Conservation (phyloP, 2,113 vertebrate species). For the Paratilapia polleni region DNA sequence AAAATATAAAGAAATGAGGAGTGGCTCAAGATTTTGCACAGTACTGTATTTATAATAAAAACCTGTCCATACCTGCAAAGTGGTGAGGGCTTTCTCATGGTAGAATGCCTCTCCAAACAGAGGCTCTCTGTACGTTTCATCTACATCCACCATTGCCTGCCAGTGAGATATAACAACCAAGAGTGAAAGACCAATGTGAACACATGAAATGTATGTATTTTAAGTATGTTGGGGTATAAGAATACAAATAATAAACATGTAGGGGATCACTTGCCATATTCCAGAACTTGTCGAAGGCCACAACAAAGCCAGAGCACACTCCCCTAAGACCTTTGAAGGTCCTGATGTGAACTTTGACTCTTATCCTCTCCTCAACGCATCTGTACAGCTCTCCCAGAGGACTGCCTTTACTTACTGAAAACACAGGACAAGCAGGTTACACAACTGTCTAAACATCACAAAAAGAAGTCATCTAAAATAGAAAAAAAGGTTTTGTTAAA, state of each 20-base stretch:
- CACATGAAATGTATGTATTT: neutral
- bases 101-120: conserved; percentile 91
- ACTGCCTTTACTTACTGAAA: conserved; percentile 90
- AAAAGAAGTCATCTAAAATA: neutral
- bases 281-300: conserved; percentile 99
- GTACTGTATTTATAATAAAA: neutral
- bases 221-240: neutral
- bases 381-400: conserved; percentile 92
- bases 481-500: neutral
- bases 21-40: no score
- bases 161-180: neutral
- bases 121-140: conserved; percentile 96
- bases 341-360: conserved; percentile 94
- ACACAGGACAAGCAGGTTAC: conserved; percentile 19
- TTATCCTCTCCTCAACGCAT: conserved; percentile 89
- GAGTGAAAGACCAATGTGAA: neutral
- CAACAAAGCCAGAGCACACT: conserved; percentile 93
- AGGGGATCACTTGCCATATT: conserved; percentile 87
- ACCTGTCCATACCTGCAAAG: conserved; percentile 83
- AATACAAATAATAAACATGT: neutral
- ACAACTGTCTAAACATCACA: neutral
- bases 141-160: conserved; percentile 96
- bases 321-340: conserved; percentile 97
- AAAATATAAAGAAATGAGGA: no score
- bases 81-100: conserved; percentile 90